Conservation (phyloP, 1,140 invertebrate genomes). For the Drosophila orosa region DNA sequence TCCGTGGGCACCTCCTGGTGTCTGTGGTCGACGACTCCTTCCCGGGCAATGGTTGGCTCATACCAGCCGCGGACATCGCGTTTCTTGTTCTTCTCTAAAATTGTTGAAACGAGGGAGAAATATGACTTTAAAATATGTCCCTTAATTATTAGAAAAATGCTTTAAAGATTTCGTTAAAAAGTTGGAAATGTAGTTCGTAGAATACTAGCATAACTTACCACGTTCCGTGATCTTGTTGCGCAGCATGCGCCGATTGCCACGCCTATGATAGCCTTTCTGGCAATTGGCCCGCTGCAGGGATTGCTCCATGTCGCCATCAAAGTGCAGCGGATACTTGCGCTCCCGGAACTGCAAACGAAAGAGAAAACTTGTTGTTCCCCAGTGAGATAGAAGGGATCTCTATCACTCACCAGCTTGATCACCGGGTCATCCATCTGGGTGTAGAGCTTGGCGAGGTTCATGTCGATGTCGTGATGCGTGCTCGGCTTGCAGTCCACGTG, state of each 20-base stretch:
- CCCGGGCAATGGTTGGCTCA: constrained; percentile 63
- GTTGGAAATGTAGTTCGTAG: no score
- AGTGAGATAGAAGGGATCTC: not conserved
- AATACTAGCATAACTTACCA: constrained; percentile 56
- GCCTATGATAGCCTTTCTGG: constrained; percentile 75
- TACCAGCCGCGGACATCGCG: constrained; percentile 84
- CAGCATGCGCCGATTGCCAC: constrained; percentile 75
- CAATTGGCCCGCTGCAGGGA: constrained; percentile 83
- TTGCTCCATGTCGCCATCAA: constrained; percentile 83
- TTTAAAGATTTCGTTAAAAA: no score
- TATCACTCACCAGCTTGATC: constrained; percentile 76
- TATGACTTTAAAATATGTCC: not conserved
- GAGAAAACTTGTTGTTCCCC: not conserved
- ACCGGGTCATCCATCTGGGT: constrained; percentile 83
- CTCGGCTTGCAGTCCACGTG: constrained; percentile 82
- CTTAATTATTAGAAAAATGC: no score
- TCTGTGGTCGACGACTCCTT: constrained; percentile 64
- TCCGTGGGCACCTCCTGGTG: constrained; percentile 80
- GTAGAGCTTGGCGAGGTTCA: constrained; percentile 79
- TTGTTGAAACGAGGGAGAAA: not conserved
- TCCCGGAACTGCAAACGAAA: constrained; percentile 83
- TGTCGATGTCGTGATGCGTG: constrained; percentile 76
- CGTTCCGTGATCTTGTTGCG: constrained; percentile 80
- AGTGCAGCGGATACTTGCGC: constrained; percentile 85
- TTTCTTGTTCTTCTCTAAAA: constrained; percentile 84